Percentiles rank a stretch among this genome's conserved stretches.
These are phyloP conservation scores for Heteromurus nitidus DNA, from an alignment of 2,888 invertebrate species.

Conservation along the genomic window DNA sequence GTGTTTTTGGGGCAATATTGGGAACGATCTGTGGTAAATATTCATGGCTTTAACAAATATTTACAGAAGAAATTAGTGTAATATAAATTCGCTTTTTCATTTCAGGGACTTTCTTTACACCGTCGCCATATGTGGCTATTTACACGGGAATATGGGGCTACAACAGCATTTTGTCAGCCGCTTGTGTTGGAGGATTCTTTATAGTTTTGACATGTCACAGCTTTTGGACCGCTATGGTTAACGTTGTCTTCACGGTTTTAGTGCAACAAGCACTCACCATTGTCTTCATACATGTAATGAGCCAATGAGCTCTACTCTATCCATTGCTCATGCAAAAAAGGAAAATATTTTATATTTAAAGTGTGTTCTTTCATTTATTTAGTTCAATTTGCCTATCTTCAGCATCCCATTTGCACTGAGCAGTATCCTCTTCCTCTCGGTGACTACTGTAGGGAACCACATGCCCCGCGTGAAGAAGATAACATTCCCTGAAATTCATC, in stretches of 20 bases:
- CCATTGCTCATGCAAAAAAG: too few species aligned
- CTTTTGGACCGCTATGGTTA: slow-evolving; percentile 74
- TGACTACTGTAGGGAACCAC: slow-evolving; percentile 74
- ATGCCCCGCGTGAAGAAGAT: slow-evolving; percentile 74
- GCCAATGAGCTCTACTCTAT: neutral
- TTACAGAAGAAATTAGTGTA: neutral
- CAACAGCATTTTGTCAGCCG: slow-evolving; percentile 76
- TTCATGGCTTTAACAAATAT: neutral
- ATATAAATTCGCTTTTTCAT: neutral
- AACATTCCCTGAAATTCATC: slow-evolving; percentile 76
- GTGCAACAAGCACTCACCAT: slow-evolving; percentile 75
- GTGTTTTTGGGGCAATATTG: slow-evolving; percentile 75
- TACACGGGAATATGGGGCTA: slow-evolving; percentile 77
- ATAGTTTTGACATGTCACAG: slow-evolving; percentile 75
- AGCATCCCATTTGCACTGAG: slow-evolving; percentile 75
- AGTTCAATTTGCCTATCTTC: slow-evolving; percentile 74
- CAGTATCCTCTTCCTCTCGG: slow-evolving; percentile 75
- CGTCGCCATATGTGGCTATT: slow-evolving; percentile 73
- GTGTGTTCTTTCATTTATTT: slow-evolving; percentile 8
- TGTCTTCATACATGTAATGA: slow-evolving; percentile 73
- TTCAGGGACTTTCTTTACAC: slow-evolving; percentile 66
- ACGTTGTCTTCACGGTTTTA: slow-evolving; percentile 75
- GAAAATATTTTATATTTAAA: too few species aligned
- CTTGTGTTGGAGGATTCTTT: slow-evolving; percentile 76
- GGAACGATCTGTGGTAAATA: slow-evolving; percentile 75